Base-by-base conservation (phyloP, 2,113 vertebrate species). In the Regulus satrapa region DNA sequence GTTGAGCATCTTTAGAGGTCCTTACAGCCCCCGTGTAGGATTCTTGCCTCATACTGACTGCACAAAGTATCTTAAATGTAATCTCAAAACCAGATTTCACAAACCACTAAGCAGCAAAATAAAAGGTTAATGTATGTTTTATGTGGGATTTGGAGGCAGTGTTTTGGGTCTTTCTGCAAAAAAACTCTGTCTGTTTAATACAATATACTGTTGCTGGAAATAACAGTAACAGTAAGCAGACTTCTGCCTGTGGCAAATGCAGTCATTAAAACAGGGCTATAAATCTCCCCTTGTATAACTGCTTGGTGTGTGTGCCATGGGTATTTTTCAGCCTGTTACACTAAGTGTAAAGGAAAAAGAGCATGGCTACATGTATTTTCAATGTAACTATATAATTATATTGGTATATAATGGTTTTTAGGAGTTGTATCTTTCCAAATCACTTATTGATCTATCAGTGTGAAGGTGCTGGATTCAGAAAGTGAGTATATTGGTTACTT, bases 231-330 rank as follows among this genome's bases (percentile, higher is more conserved):
- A 67, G 89, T 78, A 83, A 93, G 85, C 85, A 93, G 75, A 92
- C 71, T 90, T 96, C 95, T 89, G 93, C 93, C 82, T 90, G 75
- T 55, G 85, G 94, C 90, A 77, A 95, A 67, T 74, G 18, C 31
- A 59, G 40, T 86, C 63, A 77, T 94, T 93, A 88, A 81, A 96
- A 52, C 17, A 52, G 56, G 52, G 52, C 88, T 95, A 59, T 96
- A 94, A 95, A 95, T 92, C 1, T 12, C 59, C 48, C 58, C 67
- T 76, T 52, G 59, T 88, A 16, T 67, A 80, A 79, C 67, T 96
- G 51, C 63, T 1, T 84, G 54, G 51, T 85, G 24, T 46, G 20
- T 76, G 34, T 71, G 36, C 85, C 5, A 4, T 49, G 52, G 25
- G 48, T 96, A 24, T 74, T 94, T 95, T 84, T 83, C 63, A 74